These are phyloP conservation scores for Scaptomyza montana DNA, from an alignment of 1,140 invertebrate genomes.

Conservation along the genomic window DNA sequence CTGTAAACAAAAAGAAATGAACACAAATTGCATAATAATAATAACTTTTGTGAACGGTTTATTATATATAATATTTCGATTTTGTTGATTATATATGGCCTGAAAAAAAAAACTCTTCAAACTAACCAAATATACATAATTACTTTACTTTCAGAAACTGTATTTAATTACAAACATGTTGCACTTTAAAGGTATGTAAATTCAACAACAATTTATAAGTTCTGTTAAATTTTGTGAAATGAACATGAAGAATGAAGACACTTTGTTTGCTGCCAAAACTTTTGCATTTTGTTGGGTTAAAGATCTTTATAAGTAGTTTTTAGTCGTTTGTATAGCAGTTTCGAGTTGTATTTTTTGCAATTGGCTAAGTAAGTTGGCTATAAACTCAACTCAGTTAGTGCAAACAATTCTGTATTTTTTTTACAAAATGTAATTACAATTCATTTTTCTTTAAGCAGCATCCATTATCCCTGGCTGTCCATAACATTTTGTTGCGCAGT, in stretches of 20 bases:
- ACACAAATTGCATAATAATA: background rate
- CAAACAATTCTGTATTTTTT: constrained; percentile 51
- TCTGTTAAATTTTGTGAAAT: background rate
- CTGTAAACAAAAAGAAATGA: background rate
- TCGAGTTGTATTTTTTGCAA: constrained; percentile 2
- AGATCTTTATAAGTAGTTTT: constrained; percentile 12
- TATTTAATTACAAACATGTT: constrained; percentile 4
- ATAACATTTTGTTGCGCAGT: constrained; percentile 80
- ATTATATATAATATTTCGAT: background rate
- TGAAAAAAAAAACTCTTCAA: background rate
- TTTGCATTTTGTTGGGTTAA: background rate
- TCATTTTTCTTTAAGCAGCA: constrained; percentile 67
- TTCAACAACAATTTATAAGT: no score
- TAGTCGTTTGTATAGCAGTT: background rate
- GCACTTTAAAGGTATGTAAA: constrained; percentile 18
- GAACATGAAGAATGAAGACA: background rate
- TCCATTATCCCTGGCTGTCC: constrained; percentile 75
- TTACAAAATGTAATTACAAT: constrained; percentile 77
- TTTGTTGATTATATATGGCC: background rate
- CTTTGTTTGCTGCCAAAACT: background rate
- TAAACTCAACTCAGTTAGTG: constrained; percentile 39
- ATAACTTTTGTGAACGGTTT: background rate
- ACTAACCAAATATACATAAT: background rate
- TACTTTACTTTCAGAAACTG: constrained; percentile 21
- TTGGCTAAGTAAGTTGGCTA: background rate